Evolutionary conservation across 2,797 vertebrate genomes (phyloP).

Genomic region (Manis crassicaudata): DNA sequence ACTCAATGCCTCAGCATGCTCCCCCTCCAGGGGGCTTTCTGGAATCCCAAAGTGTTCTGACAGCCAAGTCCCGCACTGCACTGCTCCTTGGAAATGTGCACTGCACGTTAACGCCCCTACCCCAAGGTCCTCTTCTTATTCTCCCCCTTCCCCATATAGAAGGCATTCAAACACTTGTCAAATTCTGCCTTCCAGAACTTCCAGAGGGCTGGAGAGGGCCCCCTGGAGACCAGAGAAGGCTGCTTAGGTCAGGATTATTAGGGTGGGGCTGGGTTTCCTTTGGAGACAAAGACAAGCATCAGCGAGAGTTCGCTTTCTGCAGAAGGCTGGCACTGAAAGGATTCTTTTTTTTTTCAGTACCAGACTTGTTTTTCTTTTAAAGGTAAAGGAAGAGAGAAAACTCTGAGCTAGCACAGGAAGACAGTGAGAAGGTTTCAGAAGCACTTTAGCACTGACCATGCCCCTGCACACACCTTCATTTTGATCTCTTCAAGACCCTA

Average conservation of each 20-base stretch:
- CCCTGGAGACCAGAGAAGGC: background rate
- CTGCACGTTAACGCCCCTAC: background rate
- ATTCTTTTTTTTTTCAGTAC: background rate
- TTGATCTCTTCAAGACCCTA: background rate
- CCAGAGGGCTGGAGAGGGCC: background rate
- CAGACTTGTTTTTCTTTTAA: background rate
- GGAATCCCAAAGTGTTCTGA: background rate
- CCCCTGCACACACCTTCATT: background rate
- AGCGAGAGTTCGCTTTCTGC: background rate
- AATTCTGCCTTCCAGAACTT: slow-evolving; percentile 66
- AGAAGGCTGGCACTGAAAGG: background rate
- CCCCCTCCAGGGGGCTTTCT: fast-evolving
- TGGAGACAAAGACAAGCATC: slow-evolving; percentile 1
- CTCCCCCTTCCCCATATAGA: background rate
- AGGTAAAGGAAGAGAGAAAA: background rate
- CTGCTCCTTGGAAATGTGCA: slow-evolving; percentile 17
- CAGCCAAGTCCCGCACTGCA: background rate
- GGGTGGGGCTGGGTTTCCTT: background rate
- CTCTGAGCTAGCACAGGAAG: background rate
- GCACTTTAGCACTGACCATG: background rate
- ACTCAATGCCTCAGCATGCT: fast-evolving
- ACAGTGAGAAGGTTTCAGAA: background rate
- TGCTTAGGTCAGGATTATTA: background rate
- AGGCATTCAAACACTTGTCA: slow-evolving; percentile 45
- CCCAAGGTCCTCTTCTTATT: background rate